These are phyloP conservation scores for Orthosia gracilis DNA, from an alignment of 2,888 invertebrate genomes.

Conservation along the genomic window DNA sequence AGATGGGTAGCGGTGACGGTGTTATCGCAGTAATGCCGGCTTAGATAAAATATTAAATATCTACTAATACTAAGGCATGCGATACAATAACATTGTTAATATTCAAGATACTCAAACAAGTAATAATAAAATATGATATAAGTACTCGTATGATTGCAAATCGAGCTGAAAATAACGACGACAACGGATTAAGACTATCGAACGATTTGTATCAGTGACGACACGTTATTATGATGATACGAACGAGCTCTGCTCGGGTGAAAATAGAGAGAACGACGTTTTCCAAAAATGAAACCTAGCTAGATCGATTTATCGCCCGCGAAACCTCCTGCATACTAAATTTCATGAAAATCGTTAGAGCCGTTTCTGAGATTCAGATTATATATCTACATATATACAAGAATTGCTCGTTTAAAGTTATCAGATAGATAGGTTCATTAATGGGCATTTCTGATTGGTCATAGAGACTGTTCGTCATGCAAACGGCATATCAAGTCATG, in stretches of 20 bases:
- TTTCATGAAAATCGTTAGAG: no score
- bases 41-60: slow-evolving; percentile 15
- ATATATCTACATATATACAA: no score
- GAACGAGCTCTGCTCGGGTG: no score
- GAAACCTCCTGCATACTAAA: no score
- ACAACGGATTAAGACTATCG: slow-evolving; percentile 12
- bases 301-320: no score
- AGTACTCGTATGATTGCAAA: not conserved
- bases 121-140: not conserved
- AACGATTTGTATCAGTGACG: slow-evolving; percentile 11
- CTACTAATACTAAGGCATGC: not conserved
- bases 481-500: not conserved
- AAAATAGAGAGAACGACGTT: no score
- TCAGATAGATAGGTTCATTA: no score
- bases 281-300: no score
- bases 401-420: no score
- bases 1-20: not conserved
- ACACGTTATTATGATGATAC: no score
- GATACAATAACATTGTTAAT: not conserved
- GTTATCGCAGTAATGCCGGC: slow-evolving; percentile 8
- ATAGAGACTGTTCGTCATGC: not conserved
- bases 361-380: no score
- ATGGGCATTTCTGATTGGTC: not conserved
- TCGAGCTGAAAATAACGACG: not conserved
- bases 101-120: not conserved